Evolutionary conservation across 2,113 vertebrate species (phyloP).

Genomic region (Dinomys branickii): DNA sequence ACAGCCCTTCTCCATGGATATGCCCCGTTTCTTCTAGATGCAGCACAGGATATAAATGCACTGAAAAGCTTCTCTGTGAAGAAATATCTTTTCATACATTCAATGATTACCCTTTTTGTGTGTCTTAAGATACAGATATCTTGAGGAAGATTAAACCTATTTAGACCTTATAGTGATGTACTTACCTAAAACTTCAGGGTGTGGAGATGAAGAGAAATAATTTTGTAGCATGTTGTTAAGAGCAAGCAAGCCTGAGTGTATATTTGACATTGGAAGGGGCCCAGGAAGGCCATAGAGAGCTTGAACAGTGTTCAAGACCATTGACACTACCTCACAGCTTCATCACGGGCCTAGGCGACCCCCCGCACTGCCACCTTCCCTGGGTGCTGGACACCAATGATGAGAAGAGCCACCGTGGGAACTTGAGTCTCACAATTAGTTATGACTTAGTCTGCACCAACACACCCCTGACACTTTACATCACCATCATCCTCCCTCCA

Average conservation of each 20-base stretch:
- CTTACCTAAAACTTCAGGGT: neutral
- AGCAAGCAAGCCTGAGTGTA: neutral
- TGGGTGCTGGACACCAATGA: neutral
- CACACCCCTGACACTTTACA: neutral
- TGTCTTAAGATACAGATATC: conserved; percentile 18
- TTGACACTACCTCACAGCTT: neutral
- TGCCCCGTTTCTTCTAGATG: neutral
- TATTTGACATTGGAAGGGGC: neutral
- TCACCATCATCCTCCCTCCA: neutral
- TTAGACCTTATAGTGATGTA: neutral
- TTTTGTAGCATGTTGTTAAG: conserved; percentile 16
- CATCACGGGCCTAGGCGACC: neutral
- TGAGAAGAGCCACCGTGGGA: too few relatives aligned
- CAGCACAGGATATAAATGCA: neutral
- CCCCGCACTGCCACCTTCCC: neutral
- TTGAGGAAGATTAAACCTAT: conserved; percentile 24
- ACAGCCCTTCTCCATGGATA: neutral
- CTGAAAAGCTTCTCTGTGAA: too few relatives aligned
- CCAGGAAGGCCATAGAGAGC: neutral
- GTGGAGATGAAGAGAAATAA: conserved; percentile 7
- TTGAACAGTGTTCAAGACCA: neutral
- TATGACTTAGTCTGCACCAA: rapidly evolving
- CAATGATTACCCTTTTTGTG: conserved; percentile 40
- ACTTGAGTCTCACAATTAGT: rapidly evolving
- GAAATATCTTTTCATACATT: neutral